phyloP scores from a whole-genome alignment of 1,140 invertebrate species.

The Dryas iulia region DNA sequence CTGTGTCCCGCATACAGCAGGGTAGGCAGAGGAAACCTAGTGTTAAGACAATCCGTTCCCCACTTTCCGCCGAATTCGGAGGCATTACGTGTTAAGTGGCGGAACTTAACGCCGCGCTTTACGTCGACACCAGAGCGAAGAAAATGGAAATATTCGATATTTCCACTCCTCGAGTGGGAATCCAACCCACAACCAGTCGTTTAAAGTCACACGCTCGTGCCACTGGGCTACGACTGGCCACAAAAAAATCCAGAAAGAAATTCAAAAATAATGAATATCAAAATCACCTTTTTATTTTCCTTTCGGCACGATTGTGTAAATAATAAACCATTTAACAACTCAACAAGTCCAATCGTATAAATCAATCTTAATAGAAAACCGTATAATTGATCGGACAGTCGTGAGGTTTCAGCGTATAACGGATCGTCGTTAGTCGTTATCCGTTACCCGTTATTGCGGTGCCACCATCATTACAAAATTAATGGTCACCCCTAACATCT shows the following conservation, averaged over 20 bases:
- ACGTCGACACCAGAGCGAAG: too few relatives aligned
- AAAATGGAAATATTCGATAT: too few relatives aligned
- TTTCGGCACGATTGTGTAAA: neutral
- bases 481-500: neutral
- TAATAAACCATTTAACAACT: neutral
- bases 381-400: constrained; percentile 1
- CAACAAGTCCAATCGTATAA: neutral
- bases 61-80: too few relatives aligned
- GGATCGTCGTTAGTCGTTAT: neutral
- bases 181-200: too few relatives aligned
- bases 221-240: too few relatives aligned
- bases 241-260: too few relatives aligned
- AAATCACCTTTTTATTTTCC: neutral
- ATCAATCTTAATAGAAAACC: neutral
- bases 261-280: too few relatives aligned
- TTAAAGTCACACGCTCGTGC: too few relatives aligned
- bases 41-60: neutral
- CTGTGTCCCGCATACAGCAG: neutral
- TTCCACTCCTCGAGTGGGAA: too few relatives aligned
- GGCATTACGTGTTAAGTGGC: too few relatives aligned
- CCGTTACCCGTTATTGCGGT: constrained; percentile 1
- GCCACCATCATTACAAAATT: neutral
- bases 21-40: neutral
- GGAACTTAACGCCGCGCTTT: too few relatives aligned
- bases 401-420: neutral